A percentile compares a stretch with the other conserved stretches of the same genome.
phyloP scores from a whole-genome alignment of 2,797 vertebrate genomes.

The Fundulus diaphanus region DNA sequence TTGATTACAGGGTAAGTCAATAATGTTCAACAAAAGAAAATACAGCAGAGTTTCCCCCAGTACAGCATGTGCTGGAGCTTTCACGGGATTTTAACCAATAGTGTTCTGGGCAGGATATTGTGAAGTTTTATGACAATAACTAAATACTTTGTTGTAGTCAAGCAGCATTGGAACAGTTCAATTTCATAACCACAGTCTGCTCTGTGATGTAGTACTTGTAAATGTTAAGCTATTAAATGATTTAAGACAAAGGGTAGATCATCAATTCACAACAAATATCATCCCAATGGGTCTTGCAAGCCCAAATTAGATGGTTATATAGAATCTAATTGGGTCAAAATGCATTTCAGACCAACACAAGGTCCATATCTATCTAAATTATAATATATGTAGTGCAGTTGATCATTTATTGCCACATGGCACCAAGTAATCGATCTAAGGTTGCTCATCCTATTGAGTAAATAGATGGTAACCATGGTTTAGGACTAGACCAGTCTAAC shows the following conservation, averaged over 20 bases:
- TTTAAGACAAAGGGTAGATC: neutral
- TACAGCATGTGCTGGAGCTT: neutral
- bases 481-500: neutral
- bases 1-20: neutral
- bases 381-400: neutral
- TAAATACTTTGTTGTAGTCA: neutral
- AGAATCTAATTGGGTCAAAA: neutral
- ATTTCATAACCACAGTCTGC: neutral
- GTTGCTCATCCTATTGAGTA: no score
- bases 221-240: neutral
- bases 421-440: no score
- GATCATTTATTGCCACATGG: neutral
- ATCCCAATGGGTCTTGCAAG: neutral
- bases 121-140: neutral
- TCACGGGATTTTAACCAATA: no score
- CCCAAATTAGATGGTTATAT: neutral
- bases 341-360: neutral
- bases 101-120: neutral
- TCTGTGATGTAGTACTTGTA: neutral
- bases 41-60: neutral
- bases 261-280: neutral
- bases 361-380: neutral
- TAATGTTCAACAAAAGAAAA: neutral
- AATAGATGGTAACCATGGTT: no score
- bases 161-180: neutral